Evolutionary conservation across 1,140 invertebrate species (phyloP), one percentile per base, ranked within the genome.

Genomic region (Heterodera carotae): DNA sequence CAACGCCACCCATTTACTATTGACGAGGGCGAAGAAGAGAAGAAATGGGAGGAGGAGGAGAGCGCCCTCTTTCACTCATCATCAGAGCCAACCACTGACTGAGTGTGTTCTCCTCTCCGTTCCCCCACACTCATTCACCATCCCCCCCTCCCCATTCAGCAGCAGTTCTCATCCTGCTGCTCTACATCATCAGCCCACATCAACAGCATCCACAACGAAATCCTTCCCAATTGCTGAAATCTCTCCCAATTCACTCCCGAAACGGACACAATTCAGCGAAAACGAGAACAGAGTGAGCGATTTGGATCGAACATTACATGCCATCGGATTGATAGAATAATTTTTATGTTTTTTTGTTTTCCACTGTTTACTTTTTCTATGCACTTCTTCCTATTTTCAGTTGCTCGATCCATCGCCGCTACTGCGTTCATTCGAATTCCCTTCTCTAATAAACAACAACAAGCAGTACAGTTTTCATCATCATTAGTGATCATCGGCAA

Each of bases 1-100:
- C 48, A 56, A 56, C 48, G 48, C 48, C 48, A 56, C 48, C 39
- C 39, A 56, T 56, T 56, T 56, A 43, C 48, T 56, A 56, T 56
- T 22, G 48, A 56, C 48, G 48, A 56, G 12, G 48, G 22, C 39
- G 39, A 43, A 6, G 48, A 56, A 22, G 48, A n/a, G 48, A 56
- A 56, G 48, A 56, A 22, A 56, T 22, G 18, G n/a, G n/a, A 43
- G 12, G 12, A 8, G 39, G 48, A 56, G 18, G 48, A 22, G 48
- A 56, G 48, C 48, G 48, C 48, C 48, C 48, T n/a, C 48, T 56
- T 56, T 56, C 48, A 56, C 48, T 56, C 48, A 56, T 15, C 48
- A 56, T 12, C 48, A 56, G 48, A 56, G 48, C 15, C 48, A 56
- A 56, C 48, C 48, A 56, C 48, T 56, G 48, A 56, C 48, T 56